These are phyloP conservation scores for Phalacrocorax carbo DNA, from an alignment of 2,113 vertebrate species.

Conservation along the genomic window DNA sequence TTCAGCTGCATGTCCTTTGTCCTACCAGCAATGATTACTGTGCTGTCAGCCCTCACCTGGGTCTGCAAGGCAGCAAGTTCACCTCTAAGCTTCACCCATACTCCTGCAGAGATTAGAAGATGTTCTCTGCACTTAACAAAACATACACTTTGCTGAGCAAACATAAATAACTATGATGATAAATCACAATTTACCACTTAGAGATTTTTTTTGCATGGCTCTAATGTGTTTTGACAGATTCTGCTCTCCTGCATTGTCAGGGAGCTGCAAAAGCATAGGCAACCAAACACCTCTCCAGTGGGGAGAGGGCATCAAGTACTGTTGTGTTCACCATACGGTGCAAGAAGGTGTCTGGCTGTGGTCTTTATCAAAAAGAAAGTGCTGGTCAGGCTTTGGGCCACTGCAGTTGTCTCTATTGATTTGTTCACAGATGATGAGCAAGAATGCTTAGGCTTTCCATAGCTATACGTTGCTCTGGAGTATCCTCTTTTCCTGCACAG, in stretches of 20 bases:
- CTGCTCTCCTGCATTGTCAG: not conserved
- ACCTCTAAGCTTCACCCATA: not conserved
- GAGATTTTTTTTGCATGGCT: not conserved
- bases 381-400: not conserved
- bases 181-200: not conserved
- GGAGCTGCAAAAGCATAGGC: not conserved
- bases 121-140: not conserved
- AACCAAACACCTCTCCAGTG: not conserved
- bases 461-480: rapidly evolving
- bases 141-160: not conserved
- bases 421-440: not conserved
- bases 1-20: not conserved
- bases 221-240: not conserved
- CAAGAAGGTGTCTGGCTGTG: not conserved
- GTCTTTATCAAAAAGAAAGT: not conserved
- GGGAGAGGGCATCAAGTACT: not conserved
- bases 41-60: not conserved
- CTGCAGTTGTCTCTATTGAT: not conserved
- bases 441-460: not conserved
- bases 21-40: not conserved
- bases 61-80: not conserved
- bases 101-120: not conserved
- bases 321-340: not conserved
- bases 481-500: not conserved
- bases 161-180: not conserved